These are phyloP conservation scores for Megaceryle alcyon DNA, from an alignment of 2,797 vertebrate genomes.

Conservation along the genomic window DNA sequence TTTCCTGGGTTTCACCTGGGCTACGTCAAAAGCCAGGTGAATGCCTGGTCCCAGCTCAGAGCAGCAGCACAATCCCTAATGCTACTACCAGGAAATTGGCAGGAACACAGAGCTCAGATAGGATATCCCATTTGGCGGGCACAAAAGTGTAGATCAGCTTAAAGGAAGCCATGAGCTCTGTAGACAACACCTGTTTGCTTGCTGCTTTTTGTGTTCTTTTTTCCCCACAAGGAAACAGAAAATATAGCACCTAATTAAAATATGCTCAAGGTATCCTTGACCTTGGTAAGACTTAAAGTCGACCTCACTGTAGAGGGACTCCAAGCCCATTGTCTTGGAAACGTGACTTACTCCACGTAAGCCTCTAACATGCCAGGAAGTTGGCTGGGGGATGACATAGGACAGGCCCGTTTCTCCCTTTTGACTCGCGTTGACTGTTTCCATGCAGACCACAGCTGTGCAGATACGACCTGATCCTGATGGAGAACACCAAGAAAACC, in stretches of 20 bases:
- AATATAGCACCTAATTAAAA: fast-evolving
- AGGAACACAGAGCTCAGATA: background rate
- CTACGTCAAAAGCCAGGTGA: background rate
- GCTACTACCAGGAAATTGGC: background rate
- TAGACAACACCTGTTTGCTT: background rate
- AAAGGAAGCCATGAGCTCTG: background rate
- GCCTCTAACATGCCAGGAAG: fast-evolving
- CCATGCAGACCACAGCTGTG: slow-evolving; percentile 73
- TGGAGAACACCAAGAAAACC: slow-evolving; percentile 59
- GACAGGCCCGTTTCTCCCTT: fast-evolving
- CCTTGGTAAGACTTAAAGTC: fast-evolving
- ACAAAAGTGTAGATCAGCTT: too few species aligned
- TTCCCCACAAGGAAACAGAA: background rate
- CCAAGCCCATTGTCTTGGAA: background rate
- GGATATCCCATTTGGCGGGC: background rate
- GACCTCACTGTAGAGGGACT: background rate
- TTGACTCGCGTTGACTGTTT: background rate
- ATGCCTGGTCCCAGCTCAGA: background rate
- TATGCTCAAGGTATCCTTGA: background rate
- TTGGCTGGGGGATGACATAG: fast-evolving
- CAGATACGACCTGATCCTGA: slow-evolving; percentile 77
- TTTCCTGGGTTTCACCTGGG: fast-evolving
- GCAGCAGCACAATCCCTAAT: background rate
- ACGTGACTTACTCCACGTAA: fast-evolving
- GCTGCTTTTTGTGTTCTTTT: background rate